Evolutionary conservation across 2,113 vertebrate species (phyloP).

Genomic region (Agelaius phoeniceus): DNA sequence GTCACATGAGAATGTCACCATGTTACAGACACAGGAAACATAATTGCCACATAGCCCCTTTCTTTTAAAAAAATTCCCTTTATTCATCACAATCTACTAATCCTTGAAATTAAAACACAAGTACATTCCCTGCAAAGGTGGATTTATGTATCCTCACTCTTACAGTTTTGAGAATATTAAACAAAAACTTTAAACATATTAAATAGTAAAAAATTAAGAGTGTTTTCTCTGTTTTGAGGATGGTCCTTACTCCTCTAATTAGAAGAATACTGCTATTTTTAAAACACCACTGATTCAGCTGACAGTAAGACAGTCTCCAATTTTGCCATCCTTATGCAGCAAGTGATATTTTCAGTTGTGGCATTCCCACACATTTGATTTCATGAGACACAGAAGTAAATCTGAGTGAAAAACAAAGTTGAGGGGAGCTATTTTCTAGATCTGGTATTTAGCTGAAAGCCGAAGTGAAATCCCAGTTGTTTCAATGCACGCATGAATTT

Average conservation of each 20-base stretch:
- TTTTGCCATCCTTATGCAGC: neutral
- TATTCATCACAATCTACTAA: slow-evolving; percentile 18
- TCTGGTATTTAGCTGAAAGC: neutral
- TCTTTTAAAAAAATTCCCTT: slow-evolving; percentile 20
- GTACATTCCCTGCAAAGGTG: neutral
- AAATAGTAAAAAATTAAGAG: slow-evolving; percentile 12
- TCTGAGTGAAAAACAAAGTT: neutral
- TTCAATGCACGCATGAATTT: neutral
- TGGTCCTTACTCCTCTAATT: neutral
- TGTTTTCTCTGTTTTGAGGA: neutral
- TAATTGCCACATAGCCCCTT: neutral
- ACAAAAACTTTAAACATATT: slow-evolving; percentile 11
- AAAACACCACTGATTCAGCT: neutral
- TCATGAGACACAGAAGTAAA: neutral
- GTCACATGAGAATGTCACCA: neutral
- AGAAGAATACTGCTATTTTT: neutral
- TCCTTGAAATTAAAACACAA: slow-evolving; percentile 15
- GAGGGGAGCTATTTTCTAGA: neutral
- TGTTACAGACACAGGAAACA: neutral
- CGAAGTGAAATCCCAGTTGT: neutral
- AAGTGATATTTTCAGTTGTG: neutral
- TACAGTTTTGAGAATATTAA: neutral
- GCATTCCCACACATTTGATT: neutral
- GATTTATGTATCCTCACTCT: neutral
- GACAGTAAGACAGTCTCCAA: neutral